Evolutionary conservation across 1,140 invertebrate species (phyloP).

Genomic region (Akabosia matsudoensis): DNA sequence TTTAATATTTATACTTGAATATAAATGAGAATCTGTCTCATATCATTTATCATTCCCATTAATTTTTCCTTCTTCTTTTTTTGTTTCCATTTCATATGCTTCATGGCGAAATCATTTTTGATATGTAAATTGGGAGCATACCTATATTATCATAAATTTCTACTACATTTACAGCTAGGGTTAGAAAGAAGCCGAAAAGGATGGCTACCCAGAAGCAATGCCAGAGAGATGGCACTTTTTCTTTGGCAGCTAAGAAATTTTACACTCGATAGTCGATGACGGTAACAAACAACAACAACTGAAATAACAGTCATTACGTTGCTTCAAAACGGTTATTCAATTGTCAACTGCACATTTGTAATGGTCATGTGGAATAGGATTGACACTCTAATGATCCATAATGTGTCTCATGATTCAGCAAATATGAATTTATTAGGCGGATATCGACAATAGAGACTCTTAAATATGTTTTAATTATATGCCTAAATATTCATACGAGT

Average conservation of each 20-base stretch:
- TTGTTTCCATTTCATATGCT: constrained; percentile 1
- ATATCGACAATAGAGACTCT: not conserved
- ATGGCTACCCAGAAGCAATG: not conserved
- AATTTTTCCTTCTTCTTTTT: constrained; percentile 12
- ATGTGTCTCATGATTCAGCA: not conserved
- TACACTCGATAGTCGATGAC: too few species aligned
- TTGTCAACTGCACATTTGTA: constrained; percentile 14
- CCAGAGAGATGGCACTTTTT: too few species aligned
- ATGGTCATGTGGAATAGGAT: not conserved
- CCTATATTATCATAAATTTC: not conserved
- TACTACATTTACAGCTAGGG: not conserved
- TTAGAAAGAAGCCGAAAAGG: too few species aligned
- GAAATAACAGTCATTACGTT: constrained; percentile 6
- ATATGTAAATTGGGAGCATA: too few species aligned
- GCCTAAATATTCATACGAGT: too few species aligned
- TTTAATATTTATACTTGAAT: not conserved
- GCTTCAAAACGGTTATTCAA: constrained; percentile 6
- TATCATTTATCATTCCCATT: constrained; percentile 23
- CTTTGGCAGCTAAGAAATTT: too few species aligned
- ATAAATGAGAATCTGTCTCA: constrained; percentile 21
- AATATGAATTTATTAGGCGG: not conserved
- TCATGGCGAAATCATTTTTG: too few species aligned
- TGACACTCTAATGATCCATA: not conserved
- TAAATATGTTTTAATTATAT: too few species aligned
- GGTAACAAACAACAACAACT: too few species aligned